These are phyloP conservation scores for Triplophysa tibetana DNA, from an alignment of 2,113 vertebrate species.

Conservation along the genomic window DNA sequence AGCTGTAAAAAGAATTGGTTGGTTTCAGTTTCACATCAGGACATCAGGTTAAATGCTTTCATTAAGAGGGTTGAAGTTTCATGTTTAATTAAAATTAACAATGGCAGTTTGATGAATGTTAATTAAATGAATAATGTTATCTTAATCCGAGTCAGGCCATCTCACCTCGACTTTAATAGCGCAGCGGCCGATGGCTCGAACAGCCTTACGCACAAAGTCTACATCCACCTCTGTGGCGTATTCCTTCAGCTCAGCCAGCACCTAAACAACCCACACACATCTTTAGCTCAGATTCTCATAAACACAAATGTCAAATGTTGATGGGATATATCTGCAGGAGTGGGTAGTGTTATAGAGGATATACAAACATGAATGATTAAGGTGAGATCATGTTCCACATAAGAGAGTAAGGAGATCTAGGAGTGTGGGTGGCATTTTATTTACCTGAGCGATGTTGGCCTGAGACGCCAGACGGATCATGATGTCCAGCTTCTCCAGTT, in stretches of 20 bases:
- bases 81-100: neutral
- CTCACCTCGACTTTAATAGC: conserved; percentile 99
- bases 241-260: conserved; percentile 95
- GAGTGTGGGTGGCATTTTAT: neutral
- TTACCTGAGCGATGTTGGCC: conserved; percentile 97
- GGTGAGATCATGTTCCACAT: neutral
- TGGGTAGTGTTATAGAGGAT: neutral
- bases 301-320: neutral
- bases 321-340: neutral
- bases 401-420: neutral
- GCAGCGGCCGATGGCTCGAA: conserved; percentile 95
- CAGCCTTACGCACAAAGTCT: conserved; percentile 96
- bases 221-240: conserved; percentile 98
- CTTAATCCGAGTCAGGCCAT: neutral
- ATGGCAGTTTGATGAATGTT: neutral
- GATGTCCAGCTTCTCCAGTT: conserved; percentile 98
- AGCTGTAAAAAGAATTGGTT: neutral
- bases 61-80: neutral
- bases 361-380: neutral
- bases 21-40: conserved; percentile 3
- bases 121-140: neutral
- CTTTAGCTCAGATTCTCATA: neutral
- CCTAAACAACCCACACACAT: conserved; percentile 69
- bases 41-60: conserved; percentile 10
- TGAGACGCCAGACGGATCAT: conserved; percentile 98